phyloP scores from a whole-genome alignment of 2,113 vertebrate species.

The human (Homo sapiens) region GRCh38 chrX:106641501-106642000 shows the following conservation, averaged over 20 bases:
- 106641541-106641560: background rate
- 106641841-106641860: background rate
- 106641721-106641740: background rate
- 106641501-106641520: background rate
- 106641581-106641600: background rate
- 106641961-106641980: background rate
- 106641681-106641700: background rate
- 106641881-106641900: background rate
- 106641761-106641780: background rate
- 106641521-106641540: background rate
- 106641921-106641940: background rate
- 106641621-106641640: constrained; percentile 2
- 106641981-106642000: background rate
- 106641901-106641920: background rate
- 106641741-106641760: background rate
- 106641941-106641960: background rate
- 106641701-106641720: background rate
- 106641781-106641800: background rate
- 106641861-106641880: background rate
- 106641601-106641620: background rate
- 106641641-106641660: background rate
- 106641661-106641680: background rate
- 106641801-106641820: background rate
- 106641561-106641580: background rate
- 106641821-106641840: constrained; percentile 31